Evolutionary conservation across 2,888 invertebrate genomes (phyloP).

Genomic region (Heliconius cydno): DNA sequence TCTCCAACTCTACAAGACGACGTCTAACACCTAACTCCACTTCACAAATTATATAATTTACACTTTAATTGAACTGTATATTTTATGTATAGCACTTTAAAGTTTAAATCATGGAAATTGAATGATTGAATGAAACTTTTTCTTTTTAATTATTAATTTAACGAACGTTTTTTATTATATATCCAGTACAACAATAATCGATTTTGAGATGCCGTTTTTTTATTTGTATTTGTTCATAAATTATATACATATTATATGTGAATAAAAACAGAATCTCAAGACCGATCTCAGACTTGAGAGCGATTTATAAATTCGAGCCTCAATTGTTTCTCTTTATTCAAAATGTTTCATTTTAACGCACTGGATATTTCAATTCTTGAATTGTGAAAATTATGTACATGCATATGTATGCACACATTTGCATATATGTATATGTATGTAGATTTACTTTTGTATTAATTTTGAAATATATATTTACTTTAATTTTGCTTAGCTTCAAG

Average conservation of each 20-base stretch:
- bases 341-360: neutral
- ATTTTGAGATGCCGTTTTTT: too few relatives aligned
- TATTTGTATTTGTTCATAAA: too few relatives aligned
- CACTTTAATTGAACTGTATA: slow-evolving; percentile 29
- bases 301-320: too few relatives aligned
- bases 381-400: slow-evolving; percentile 3
- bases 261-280: too few relatives aligned
- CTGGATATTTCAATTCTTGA: slow-evolving; percentile 2
- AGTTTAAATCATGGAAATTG: neutral
- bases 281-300: too few relatives aligned
- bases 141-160: neutral
- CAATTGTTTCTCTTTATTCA: neutral
- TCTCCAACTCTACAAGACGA: slow-evolving; percentile 12
- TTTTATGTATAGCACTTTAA: neutral
- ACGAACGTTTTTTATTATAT: neutral
- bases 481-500: neutral
- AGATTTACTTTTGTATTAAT: neutral
- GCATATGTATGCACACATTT: neutral
- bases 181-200: too few relatives aligned
- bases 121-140: neutral
- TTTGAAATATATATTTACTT: neutral
- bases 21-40: slow-evolving; percentile 1
- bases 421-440: neutral
- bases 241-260: too few relatives aligned
- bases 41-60: slow-evolving; percentile 33